A percentile compares a stretch with the other conserved stretches of the same genome.
Conservation (phyloP, 1,140 invertebrate genomes). For the Leptoteleia sp. region DNA sequence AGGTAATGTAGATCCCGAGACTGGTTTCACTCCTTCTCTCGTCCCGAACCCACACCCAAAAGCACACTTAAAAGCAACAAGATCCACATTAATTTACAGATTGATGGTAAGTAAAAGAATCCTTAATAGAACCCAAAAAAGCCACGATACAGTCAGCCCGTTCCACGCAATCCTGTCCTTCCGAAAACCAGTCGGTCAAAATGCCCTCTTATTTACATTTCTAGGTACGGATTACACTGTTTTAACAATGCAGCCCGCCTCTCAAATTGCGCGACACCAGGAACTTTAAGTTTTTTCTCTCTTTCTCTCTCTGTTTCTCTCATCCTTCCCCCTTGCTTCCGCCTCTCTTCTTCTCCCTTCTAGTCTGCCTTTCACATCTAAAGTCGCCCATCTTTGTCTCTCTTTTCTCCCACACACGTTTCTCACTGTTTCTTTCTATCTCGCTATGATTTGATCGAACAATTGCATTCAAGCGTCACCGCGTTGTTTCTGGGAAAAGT, state of each 20-base stretch:
- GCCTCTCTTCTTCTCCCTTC: neutral
- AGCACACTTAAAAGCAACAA: too few species aligned
- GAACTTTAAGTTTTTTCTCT: constrained; percentile 38
- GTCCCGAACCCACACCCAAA: neutral
- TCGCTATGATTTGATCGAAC: too few species aligned
- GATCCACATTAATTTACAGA: too few species aligned
- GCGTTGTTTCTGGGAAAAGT: neutral
- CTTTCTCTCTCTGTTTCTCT: constrained; percentile 47
- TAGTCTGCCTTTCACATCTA: neutral
- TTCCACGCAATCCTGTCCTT: too few species aligned
- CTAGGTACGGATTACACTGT: constrained; percentile 80
- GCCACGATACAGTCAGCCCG: too few species aligned
- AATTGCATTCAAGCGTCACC: neutral
- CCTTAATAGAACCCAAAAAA: neutral
- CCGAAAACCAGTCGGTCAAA: constrained; percentile 76
- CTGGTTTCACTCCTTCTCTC: constrained; percentile 73
- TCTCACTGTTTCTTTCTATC: neutral
- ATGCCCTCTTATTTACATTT: constrained; percentile 78
- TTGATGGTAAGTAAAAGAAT: too few species aligned
- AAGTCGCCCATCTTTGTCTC: too few species aligned
- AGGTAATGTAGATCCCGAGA: constrained; percentile 81
- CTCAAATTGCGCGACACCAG: constrained; percentile 75
- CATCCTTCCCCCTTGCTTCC: neutral
- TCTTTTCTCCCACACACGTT: neutral
- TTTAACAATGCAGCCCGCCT: constrained; percentile 76